phyloP scores from a whole-genome alignment of 1,140 invertebrate genomes.

The Meloidogyne exigua region DNA sequence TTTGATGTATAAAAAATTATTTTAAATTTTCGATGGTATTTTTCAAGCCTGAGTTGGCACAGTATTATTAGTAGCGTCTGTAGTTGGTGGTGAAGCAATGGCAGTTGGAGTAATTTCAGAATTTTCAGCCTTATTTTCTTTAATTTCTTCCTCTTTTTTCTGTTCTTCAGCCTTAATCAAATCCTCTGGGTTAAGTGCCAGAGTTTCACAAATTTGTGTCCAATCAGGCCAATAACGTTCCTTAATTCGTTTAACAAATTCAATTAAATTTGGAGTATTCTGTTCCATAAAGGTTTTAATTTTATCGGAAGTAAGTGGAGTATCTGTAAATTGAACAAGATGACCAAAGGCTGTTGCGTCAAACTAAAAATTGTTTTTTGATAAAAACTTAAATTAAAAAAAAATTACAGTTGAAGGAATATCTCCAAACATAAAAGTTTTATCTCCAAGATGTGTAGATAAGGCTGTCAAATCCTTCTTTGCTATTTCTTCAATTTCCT shows the following conservation, averaged over 20 bases:
- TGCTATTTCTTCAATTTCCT: slow-evolving; percentile 85
- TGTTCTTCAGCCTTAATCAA: not conserved
- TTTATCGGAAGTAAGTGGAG: slow-evolving; percentile 26
- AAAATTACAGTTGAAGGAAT: slow-evolving; percentile 76
- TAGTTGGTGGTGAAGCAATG: not conserved
- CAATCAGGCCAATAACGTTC: slow-evolving; percentile 45
- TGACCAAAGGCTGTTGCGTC: slow-evolving; percentile 41
- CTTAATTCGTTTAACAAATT: slow-evolving; percentile 41
- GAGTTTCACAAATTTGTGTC: slow-evolving; percentile 30
- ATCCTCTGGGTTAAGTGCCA: slow-evolving; percentile 45
- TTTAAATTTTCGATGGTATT: not conserved
- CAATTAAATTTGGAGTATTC: slow-evolving; percentile 43
- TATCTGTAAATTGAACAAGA: slow-evolving; percentile 28
- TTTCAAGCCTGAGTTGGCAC: slow-evolving; percentile 9
- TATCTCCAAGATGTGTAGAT: slow-evolving; percentile 81
- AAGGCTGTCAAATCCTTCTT: slow-evolving; percentile 83
- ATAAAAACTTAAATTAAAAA: not conserved
- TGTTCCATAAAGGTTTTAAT: slow-evolving; percentile 46
- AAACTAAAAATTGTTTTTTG: slow-evolving; percentile 23
- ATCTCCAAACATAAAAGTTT: slow-evolving; percentile 89
- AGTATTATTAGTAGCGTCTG: not conserved
- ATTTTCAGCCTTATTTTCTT: not conserved
- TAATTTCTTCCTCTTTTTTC: not conserved
- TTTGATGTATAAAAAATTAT: not conserved
- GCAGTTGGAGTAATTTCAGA: not conserved